A percentile compares a stretch with the other conserved stretches of the same genome.
Conservation (phyloP, 2,888 invertebrate genomes). For the Pimpla rufipes region DNA sequence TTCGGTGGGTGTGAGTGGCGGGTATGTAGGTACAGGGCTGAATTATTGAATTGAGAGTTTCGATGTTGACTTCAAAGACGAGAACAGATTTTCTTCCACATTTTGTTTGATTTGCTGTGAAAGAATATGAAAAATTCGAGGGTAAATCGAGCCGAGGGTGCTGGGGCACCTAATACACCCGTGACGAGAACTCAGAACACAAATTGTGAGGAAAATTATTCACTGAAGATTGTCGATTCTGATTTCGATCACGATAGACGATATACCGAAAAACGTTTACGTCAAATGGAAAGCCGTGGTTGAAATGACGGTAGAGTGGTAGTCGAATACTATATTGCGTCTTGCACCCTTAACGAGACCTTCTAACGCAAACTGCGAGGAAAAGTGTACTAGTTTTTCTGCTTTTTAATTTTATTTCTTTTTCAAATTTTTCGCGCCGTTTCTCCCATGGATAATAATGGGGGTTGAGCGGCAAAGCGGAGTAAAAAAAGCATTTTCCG, state of each 20-base stretch:
- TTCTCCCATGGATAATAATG: constrained; percentile 19
- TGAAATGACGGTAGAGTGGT: constrained; percentile 41
- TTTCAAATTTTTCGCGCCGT: constrained; percentile 16
- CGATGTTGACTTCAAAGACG: neutral
- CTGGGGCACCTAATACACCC: too few species aligned
- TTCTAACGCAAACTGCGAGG: constrained; percentile 11
- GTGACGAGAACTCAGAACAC: too few species aligned
- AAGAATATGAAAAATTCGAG: neutral
- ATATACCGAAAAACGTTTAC: too few species aligned
- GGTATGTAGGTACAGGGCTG: neutral
- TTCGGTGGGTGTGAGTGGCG: neutral
- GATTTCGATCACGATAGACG: neutral
- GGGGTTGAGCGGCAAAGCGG: constrained; percentile 48
- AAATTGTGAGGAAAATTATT: too few species aligned
- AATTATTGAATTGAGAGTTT: neutral
- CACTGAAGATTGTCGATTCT: too few species aligned
- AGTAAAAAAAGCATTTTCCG: constrained; percentile 40
- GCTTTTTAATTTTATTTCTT: constrained; percentile 19
- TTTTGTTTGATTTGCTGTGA: neutral
- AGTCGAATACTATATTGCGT: constrained; percentile 41
- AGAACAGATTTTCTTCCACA: neutral
- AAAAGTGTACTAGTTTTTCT: constrained; percentile 3
- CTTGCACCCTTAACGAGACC: constrained; percentile 43
- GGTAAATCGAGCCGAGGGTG: neutral
- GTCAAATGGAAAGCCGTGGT: neutral